Evolutionary conservation across 2,888 invertebrate genomes (phyloP).

Genomic region (Rotaria magnacalcarata): DNA sequence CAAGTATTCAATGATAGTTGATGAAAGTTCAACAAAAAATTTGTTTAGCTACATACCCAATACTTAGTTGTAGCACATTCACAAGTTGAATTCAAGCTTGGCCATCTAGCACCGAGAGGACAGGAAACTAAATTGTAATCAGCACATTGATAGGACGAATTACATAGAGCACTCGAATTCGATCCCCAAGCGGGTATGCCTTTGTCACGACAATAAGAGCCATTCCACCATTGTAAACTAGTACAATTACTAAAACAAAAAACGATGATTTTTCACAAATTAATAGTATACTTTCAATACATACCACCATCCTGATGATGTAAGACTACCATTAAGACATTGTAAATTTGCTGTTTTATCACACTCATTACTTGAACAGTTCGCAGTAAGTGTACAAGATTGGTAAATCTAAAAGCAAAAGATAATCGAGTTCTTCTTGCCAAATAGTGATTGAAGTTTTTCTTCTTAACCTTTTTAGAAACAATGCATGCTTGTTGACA

Average conservation of each 20-base stretch:
- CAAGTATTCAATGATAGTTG: neutral
- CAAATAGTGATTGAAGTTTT: no score
- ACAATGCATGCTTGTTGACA: neutral
- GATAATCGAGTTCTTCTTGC: no score
- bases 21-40: neutral
- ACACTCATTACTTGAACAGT: conserved; percentile 23
- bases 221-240: conserved; percentile 28
- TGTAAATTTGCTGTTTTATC: neutral
- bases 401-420: neutral
- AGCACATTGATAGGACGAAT: conserved; percentile 17
- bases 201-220: neutral
- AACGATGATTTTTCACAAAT: neutral
- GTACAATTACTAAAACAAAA: neutral
- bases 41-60: neutral
- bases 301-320: neutral
- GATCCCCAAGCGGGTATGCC: neutral
- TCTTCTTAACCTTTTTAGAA: neutral
- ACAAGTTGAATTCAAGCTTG: neutral
- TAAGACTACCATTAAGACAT: neutral
- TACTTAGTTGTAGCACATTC: conserved; percentile 13
- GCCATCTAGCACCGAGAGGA: neutral
- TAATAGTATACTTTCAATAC: neutral
- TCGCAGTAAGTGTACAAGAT: neutral
- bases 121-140: conserved; percentile 4
- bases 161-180: neutral